Conservation (phyloP, 2,888 invertebrate species). For the Pedicia rivosa region DNA sequence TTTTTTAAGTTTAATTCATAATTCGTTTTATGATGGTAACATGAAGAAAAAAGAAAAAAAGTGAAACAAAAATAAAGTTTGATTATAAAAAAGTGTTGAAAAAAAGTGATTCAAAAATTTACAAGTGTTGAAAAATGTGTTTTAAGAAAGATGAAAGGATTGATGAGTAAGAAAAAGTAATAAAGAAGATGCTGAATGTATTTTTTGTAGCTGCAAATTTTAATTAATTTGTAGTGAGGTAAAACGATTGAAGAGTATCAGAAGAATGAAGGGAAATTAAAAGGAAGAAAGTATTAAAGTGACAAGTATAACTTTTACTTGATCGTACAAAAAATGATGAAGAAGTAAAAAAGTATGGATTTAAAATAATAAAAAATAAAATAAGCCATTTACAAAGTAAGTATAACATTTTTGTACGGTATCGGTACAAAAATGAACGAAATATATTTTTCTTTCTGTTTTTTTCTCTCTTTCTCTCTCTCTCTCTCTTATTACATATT, state of each 20-base stretch:
- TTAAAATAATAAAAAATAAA: background rate
- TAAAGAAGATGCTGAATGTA: background rate
- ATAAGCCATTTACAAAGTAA: conserved; percentile 22
- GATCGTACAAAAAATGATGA: background rate
- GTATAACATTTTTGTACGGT: conserved; percentile 37
- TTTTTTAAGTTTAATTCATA: too few relatives aligned
- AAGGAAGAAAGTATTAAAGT: background rate
- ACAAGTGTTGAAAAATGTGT: background rate
- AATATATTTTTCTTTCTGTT: conserved; percentile 16
- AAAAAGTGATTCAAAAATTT: background rate
- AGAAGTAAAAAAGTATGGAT: background rate
- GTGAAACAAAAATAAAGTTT: too few relatives aligned
- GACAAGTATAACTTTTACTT: background rate
- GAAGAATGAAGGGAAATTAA: background rate
- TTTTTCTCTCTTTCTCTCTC: conserved; percentile 12
- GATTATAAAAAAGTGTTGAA: background rate
- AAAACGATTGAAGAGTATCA: conserved; percentile 11
- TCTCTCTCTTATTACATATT: conserved; percentile 13
- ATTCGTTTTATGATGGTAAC: too few relatives aligned
- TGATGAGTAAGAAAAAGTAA: background rate
- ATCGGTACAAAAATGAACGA: conserved; percentile 34
- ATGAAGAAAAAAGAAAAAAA: too few relatives aligned
- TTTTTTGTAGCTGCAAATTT: conserved; percentile 20
- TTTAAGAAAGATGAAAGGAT: background rate
- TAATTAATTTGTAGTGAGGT: conserved; percentile 21